phyloP scores from a whole-genome alignment of 2,888 invertebrate genomes.

The Metallyticus violacea region DNA sequence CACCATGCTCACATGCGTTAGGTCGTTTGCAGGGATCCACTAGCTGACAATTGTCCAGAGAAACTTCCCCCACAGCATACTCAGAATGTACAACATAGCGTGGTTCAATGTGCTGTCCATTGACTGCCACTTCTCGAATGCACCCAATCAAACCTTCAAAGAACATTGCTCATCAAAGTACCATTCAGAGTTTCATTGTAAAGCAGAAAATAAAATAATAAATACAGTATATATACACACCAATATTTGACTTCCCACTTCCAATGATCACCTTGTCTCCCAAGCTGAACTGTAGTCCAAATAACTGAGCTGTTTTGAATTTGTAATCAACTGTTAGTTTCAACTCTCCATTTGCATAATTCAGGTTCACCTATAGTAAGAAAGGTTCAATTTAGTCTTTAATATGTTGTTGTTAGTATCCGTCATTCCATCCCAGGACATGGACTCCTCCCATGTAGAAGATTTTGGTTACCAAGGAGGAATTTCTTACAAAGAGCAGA shows the following conservation, averaged over 20 bases:
- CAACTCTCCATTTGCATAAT: conserved; percentile 71
- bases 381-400: neutral
- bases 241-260: conserved; percentile 56
- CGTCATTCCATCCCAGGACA: too few species aligned
- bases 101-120: conserved; percentile 77
- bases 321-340: conserved; percentile 73
- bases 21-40: conserved; percentile 86
- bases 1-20: conserved; percentile 90
- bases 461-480: too few species aligned
- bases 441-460: too few species aligned
- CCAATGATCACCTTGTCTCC: conserved; percentile 74
- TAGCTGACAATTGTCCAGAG: conserved; percentile 84
- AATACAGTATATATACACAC: conserved; percentile 33
- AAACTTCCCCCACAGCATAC: conserved; percentile 82
- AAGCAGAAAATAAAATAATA: neutral
- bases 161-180: neutral
- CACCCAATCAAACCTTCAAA: conserved; percentile 79
- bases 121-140: conserved; percentile 83
- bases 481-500: too few species aligned
- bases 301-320: conserved; percentile 66
- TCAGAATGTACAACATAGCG: conserved; percentile 77
- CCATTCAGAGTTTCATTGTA: too few species aligned
- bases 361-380: conserved; percentile 58
- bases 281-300: conserved; percentile 64
- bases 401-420: too few species aligned